Evolutionary conservation across 2,797 vertebrate genomes (phyloP).

Genomic region (Thunnus albacares): DNA sequence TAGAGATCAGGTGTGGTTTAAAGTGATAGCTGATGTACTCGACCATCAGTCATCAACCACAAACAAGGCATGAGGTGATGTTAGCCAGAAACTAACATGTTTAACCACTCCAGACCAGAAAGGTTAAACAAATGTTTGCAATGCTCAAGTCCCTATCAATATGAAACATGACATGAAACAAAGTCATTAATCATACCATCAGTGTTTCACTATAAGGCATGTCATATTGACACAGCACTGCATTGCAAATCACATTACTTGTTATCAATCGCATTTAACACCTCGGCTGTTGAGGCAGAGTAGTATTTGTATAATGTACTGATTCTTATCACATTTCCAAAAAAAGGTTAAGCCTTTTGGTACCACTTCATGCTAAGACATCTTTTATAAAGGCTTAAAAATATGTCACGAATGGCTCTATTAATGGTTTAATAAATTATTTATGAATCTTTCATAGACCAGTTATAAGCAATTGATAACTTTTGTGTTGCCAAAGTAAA

Average conservation of each 20-base stretch:
- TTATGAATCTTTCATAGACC: no score
- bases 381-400: no score
- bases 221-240: conserved; percentile 5
- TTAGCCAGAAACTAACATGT: background rate
- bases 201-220: background rate
- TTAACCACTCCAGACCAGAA: background rate
- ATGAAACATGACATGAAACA: background rate
- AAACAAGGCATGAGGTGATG: no score
- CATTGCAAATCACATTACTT: background rate
- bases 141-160: background rate
- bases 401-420: no score
- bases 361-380: no score
- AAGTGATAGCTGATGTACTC: background rate
- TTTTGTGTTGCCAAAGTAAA: no score
- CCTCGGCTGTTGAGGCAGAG: background rate
- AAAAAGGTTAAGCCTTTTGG: no score
- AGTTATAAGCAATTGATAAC: no score
- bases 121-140: conserved; percentile 3
- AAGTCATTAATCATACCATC: background rate
- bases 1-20: background rate
- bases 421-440: no score
- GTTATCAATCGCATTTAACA: background rate
- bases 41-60: no score
- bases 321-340: no score
- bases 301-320: no score